These are phyloP conservation scores for Drosophila nr. perissopoda DNA, from an alignment of 2,888 invertebrate species.

Conservation along the genomic window DNA sequence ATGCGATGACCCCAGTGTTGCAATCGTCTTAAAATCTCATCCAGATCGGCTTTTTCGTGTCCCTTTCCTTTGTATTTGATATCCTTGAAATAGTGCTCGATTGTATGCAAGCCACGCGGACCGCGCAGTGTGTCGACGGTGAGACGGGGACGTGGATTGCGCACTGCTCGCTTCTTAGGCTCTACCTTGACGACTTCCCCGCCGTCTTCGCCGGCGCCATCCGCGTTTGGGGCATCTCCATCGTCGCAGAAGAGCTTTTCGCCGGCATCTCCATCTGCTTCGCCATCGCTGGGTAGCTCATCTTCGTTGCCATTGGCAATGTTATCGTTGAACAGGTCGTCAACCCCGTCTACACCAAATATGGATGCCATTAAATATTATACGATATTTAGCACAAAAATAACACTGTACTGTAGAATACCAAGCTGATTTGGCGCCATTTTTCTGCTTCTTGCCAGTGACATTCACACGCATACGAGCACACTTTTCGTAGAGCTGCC, in stretches of 20 bases:
- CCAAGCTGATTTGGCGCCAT: conserved; percentile 65
- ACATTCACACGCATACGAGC: conserved; percentile 27
- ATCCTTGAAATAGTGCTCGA: conserved; percentile 92
- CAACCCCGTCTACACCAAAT: conserved; percentile 78
- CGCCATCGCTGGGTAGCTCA: conserved; percentile 85
- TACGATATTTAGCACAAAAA: conserved; percentile 9
- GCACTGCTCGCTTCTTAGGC: conserved; percentile 86
- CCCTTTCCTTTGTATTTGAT: conserved; percentile 92
- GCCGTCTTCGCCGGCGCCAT: conserved; percentile 85
- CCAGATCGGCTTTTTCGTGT: conserved; percentile 92
- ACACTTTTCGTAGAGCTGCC: conserved; percentile 38
- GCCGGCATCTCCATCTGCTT: conserved; percentile 82
- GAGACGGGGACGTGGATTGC: conserved; percentile 89
- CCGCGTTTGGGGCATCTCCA: conserved; percentile 83
- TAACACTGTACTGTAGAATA: conserved; percentile 31
- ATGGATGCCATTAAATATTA: conserved; percentile 70
- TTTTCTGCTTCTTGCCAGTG: conserved; percentile 57
- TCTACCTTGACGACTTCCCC: conserved; percentile 81
- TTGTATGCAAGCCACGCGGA: conserved; percentile 90
- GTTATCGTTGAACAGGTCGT: conserved; percentile 81
- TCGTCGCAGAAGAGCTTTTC: conserved; percentile 83
- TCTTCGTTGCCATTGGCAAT: conserved; percentile 55
- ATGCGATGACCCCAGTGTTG: conserved; percentile 98
- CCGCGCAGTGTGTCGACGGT: conserved; percentile 91
- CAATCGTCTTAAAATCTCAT: conserved; percentile 91